Base-by-base conservation (phyloP, 2,888 invertebrate species). In the Drosophila subquinaria region DNA sequence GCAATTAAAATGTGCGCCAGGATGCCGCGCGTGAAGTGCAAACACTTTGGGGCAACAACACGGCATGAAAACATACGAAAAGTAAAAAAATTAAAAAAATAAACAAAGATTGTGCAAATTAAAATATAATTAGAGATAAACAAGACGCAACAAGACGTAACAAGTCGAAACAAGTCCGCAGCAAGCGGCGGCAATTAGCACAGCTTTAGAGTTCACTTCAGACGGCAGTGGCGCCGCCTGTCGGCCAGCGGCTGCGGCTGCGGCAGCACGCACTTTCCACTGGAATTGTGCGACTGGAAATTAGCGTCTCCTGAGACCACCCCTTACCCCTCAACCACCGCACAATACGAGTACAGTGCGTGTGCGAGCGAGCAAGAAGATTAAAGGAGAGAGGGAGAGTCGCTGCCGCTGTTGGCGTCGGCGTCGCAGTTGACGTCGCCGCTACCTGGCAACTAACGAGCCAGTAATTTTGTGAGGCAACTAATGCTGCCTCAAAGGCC, bases 61-160 rank as follows among this genome's bases (percentile, higher is more conserved):
- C 66, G 27, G 63, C 42, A 56, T 50, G 59, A 42, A 69, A 55
- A 42, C 57, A 64, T 47, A 64, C 27, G 11, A 30, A 47, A 20
- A 52, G 47, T 48, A 38, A 55, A 40, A 33, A 13, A 13, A 8
- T 36, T 6, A 20, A 57, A 48, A 57, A 55, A 53, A 48, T 20
- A 65, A 64, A 66, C 55, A 69, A 84, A 68, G 64, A 72, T 72
- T 79, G 79, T 63, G 76, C 81, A 88, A 90, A 88, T 90, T 83
- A 86, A 89, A 88, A 87, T 85, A 88, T 90, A 90, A 90, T 89
- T 89, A 89, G 81, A 90, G 89, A 86, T 77, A 90, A 90, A 91
- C 89, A 88, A 81, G 71, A 40, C 63, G 60, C 59, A 73, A 72
- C 52, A 66, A 66, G 67, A 23, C 17, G 53, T 53, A 30, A 63